Evolutionary conservation across 2,888 invertebrate genomes (phyloP).

Genomic region (Protula sp.): DNA sequence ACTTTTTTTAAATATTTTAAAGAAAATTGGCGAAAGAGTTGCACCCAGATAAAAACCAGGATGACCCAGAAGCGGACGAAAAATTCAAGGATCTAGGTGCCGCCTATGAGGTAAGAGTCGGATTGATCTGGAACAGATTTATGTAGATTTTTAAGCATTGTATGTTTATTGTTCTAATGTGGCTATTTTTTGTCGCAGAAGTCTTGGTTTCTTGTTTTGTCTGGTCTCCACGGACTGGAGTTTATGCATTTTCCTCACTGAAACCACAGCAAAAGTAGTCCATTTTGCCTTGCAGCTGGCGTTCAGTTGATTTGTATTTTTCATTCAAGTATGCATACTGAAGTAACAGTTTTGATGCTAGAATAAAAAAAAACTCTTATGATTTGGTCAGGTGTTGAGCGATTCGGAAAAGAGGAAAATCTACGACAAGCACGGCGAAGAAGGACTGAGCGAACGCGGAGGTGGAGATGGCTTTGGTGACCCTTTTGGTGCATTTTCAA

Average conservation of each 20-base stretch:
- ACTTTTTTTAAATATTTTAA: no score
- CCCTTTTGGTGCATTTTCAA: constrained; percentile 64
- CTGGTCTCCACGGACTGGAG: background rate
- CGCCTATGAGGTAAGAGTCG: constrained; percentile 84
- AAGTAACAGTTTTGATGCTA: no score
- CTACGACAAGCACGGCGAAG: constrained; percentile 95
- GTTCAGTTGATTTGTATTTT: no score
- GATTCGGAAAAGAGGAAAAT: constrained; percentile 87
- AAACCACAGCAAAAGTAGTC: no score
- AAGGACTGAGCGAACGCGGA: constrained; percentile 83
- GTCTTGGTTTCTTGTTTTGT: background rate
- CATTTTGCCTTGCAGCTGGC: no score
- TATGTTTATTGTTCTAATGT: background rate
- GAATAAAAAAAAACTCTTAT: no score
- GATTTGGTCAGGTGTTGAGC: constrained; percentile 64
- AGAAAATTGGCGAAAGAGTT: constrained; percentile 88
- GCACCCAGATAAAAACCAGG: constrained; percentile 95
- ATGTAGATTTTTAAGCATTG: background rate
- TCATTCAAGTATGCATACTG: no score
- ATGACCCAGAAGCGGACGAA: constrained; percentile 85
- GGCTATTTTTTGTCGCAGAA: background rate
- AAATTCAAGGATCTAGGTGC: constrained; percentile 95
- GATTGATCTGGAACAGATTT: no score
- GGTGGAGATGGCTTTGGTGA: constrained; percentile 71
- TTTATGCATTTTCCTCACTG: no score